These are phyloP conservation scores for Mesoclemmys tuberculata DNA, from an alignment of 2,113 vertebrate species.

Conservation along the genomic window DNA sequence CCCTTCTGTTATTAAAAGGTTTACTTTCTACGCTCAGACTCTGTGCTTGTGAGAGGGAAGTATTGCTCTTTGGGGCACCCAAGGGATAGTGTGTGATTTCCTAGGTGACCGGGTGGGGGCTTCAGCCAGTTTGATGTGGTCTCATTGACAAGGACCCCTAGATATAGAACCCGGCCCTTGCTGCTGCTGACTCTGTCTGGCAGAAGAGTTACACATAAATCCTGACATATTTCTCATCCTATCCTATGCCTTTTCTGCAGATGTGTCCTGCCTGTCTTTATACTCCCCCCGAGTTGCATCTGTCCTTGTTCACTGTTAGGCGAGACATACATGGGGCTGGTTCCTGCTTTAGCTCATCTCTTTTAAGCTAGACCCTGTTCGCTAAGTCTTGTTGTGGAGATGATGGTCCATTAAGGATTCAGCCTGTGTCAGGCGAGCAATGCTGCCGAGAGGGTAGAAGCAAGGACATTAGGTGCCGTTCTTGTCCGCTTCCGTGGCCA, in stretches of 20 bases:
- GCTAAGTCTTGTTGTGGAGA: background rate
- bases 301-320: background rate
- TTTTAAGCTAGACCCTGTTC: background rate
- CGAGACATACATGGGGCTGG: background rate
- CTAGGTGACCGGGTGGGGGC: no score
- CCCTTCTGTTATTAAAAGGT: no score
- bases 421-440: background rate
- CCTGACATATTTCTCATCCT: background rate
- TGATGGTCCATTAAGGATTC: background rate
- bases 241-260: background rate
- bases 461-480: background rate
- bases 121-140: no score
- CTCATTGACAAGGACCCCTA: no score
- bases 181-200: no score
- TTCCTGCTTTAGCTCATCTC: background rate
- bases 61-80: no score
- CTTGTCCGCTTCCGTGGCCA: background rate
- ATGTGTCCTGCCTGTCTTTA: background rate
- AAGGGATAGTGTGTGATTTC: no score
- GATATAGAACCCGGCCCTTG: no score
- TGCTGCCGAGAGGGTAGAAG: background rate
- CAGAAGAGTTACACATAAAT: no score
- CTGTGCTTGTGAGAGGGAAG: no score
- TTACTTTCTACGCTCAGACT: no score
- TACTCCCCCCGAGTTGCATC: rapidly evolving